Evolutionary conservation across 1,140 invertebrate genomes (phyloP).

Genomic region (Eufriesea mexicana): DNA sequence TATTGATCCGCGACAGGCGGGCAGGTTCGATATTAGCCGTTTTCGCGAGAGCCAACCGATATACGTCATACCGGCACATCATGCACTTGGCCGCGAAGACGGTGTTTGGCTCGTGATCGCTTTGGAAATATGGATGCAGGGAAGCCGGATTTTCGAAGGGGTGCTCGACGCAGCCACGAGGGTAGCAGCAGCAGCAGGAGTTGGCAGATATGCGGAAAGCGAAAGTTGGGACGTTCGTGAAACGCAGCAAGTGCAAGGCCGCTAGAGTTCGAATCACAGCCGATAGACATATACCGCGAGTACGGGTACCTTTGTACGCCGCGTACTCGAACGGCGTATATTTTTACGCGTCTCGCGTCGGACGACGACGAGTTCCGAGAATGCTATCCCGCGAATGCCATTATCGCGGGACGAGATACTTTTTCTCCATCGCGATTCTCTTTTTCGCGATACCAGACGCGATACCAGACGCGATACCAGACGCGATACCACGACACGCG

Average conservation of each 20-base stretch:
- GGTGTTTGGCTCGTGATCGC: not conserved
- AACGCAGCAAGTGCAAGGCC: constrained; percentile 46
- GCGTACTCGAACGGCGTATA: not conserved
- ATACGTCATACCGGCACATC: constrained; percentile 69
- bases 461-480: too few relatives aligned
- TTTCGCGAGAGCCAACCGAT: constrained; percentile 68
- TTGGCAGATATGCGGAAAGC: constrained; percentile 61
- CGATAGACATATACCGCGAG: not conserved
- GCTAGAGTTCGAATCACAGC: not conserved
- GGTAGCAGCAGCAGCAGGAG: constrained; percentile 54
- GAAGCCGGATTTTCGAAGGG: constrained; percentile 42
- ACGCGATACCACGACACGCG: too few relatives aligned
- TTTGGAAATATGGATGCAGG: not conserved
- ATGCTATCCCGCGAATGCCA: too few relatives aligned
- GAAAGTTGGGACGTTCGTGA: constrained; percentile 58
- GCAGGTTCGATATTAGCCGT: constrained; percentile 78
- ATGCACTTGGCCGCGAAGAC: constrained; percentile 32
- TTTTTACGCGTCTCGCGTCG: not conserved
- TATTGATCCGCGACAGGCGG: constrained; percentile 79
- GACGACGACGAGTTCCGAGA: not conserved
- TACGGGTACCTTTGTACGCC: too few relatives aligned
- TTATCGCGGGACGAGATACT: not conserved
- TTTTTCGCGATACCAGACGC: too few relatives aligned
- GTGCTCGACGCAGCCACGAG: constrained; percentile 41
- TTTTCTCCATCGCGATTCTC: too few relatives aligned